Base-by-base conservation (phyloP, 2,797 vertebrate species). In the Hyperoplus immaculatus region DNA sequence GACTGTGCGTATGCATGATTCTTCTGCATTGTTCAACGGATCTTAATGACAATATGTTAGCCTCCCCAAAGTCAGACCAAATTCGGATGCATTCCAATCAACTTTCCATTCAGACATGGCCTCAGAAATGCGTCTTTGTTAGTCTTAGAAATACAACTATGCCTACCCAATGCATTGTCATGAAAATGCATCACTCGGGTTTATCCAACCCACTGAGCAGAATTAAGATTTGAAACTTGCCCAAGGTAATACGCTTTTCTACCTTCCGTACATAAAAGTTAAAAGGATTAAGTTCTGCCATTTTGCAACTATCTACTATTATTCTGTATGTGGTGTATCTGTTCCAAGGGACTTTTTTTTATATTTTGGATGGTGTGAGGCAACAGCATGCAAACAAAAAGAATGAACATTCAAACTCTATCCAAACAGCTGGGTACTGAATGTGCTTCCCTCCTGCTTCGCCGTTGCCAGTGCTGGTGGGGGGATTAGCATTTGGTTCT, bases 381-480 rank as follows among this genome's bases (percentile, higher is more conserved):
- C 39, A 64, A 68, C 68, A 69, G 73, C 58, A 70, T 41, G 69
- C 14, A 59, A 47, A 73, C 76, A 77, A 49, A 77, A 49, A 80
- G 43, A 51, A 9, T 60, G n/a, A 67, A 67, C 68, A 50, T 59
- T 39, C 47, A 68, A 39, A 69, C 63, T 46, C 29, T 18, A 16
- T 61, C 57, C 71, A 56, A 65, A 66, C 73, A 53, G 76, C 56
- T 21, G 70, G 77, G 74, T 58, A 57, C 63, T 53, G 13, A 67
- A 16, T n/a, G 62, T 69, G 50, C 61, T 41, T 70, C 67, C 43
- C 55, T 59, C 55, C 3, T 41, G 51, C 21, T n/a, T 15, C 8
- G n/a, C 29, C 5, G 51, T 46, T 46, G 70, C 66, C 43, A 61
- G 65, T 2, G 47, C 60, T 46, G 16, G 3, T 43, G 68, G 13